Percentiles rank a stretch among this genome's conserved stretches.
Evolutionary conservation across 2,113 vertebrate genomes (phyloP).

Genomic region (Oncorhynchus gorbuscha): DNA sequence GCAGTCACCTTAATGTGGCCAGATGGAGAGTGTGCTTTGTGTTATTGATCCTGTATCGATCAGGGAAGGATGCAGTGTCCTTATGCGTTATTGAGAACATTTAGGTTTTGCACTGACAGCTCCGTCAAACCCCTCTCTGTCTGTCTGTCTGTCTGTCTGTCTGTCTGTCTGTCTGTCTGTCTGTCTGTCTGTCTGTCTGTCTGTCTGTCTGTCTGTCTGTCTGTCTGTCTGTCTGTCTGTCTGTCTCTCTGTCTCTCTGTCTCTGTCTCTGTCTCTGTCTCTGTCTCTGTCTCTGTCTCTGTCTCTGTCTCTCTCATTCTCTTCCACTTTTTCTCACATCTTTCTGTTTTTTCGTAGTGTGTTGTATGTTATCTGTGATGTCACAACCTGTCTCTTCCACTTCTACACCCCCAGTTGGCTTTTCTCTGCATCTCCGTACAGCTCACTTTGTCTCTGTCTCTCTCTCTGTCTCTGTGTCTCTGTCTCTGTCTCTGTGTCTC

Average conservation of each 20-base stretch:
- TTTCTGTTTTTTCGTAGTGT: not conserved
- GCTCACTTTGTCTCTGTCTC: slow-evolving; percentile 66
- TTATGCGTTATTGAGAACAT: slow-evolving; percentile 73
- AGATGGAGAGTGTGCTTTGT: slow-evolving; percentile 67
- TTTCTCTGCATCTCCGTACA: slow-evolving; percentile 33
- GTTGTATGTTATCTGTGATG: not conserved
- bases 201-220: not conserved
- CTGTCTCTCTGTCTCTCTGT: slow-evolving; percentile 10
- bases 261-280: not conserved
- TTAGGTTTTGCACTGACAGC: slow-evolving; percentile 46
- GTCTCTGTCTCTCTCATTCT: slow-evolving; percentile 7
- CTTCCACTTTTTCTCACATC: slow-evolving; percentile 2
- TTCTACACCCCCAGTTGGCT: not conserved
- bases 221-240: too few species aligned
- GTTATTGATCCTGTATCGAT: slow-evolving; percentile 50
- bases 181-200: slow-evolving; percentile 12
- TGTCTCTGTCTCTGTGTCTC: too few species aligned
- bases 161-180: not conserved
- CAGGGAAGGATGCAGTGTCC: slow-evolving; percentile 65
- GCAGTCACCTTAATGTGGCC: slow-evolving; percentile 44
- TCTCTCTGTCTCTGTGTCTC: too few species aligned
- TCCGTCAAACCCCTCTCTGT: slow-evolving; percentile 19
- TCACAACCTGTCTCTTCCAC: not conserved
- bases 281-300: not conserved
- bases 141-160: not conserved